Evolutionary conservation across 2,888 invertebrate species (phyloP), one percentile per base, ranked within the genome.

Genomic region (Parelbella ahira): DNA sequence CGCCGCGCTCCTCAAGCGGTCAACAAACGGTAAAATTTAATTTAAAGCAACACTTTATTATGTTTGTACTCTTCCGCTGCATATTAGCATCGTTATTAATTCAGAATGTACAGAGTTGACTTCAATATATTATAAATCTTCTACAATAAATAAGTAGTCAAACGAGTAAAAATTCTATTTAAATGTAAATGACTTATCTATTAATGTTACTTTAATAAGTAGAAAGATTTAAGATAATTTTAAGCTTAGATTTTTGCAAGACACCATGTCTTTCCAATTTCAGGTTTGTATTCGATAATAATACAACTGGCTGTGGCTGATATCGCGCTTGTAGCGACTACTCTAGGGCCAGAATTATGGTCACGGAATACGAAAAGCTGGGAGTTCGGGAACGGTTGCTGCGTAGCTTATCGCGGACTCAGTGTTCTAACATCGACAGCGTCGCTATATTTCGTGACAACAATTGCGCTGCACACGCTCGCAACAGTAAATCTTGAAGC

Each of bases 401-500:
- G 91, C 60, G 74, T 82, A 36, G 67, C 88, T 1, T 90, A 89
- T 63, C 70, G 88, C 49, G 91, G 91, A 20, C 58, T 87, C 8
- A 89, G 87, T 63, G 84, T 90, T 20, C 78, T 91, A 30, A 71
- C 86, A 1, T 88, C 89, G 32, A 88, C 90, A 1, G 82, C 89
- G n/a, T 80, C 86, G 1, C 64, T 89, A 6, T 91, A 91, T 63
- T 74, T 91, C 45, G 72, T 89, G 18, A 75, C 87, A 36, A 89
- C 89, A 8, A 66, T 90, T 39, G 89, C 90, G 43, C 78, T 91
- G 41, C 91, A 91, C 54, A 76, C 88, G 8, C 75, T 91, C 27
- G 89, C 90, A 1, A 83, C 88, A 4, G 77, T 86, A 48, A 90
- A 89, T 53, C 61, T 89, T 13, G 83, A 89, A 59, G 75, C 84